Percentiles rank a stretch among this genome's conserved stretches.
These are phyloP conservation scores for Plutella xylostella DNA, from an alignment of 2,888 invertebrate genomes.

Conservation along the genomic window DNA sequence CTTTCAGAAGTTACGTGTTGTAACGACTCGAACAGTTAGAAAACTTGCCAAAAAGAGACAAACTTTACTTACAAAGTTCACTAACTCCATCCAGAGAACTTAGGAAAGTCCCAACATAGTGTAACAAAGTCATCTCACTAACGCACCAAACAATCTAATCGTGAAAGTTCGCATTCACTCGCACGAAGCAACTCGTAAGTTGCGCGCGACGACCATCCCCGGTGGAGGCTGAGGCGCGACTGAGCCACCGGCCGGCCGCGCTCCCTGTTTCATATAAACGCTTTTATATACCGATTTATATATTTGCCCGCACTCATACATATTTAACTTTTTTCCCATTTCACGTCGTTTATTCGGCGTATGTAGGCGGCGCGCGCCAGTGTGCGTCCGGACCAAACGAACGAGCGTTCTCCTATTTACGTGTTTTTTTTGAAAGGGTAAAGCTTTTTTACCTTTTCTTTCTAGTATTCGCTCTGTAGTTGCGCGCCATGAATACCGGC, in stretches of 20 bases:
- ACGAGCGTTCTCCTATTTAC: constrained; percentile 52
- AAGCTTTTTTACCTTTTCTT: constrained; percentile 66
- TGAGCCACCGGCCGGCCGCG: constrained; percentile 44
- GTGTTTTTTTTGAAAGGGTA: constrained; percentile 65
- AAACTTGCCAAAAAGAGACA: too few species aligned
- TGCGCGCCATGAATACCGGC: constrained; percentile 49
- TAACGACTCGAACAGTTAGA: too few species aligned
- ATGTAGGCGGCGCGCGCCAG: constrained; percentile 41
- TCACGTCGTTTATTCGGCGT: constrained; percentile 64
- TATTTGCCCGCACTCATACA: constrained; percentile 70
- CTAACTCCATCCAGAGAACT: too few species aligned
- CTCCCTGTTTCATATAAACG: constrained; percentile 59
- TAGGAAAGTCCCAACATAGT: too few species aligned
- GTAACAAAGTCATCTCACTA: neutral
- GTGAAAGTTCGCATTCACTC: too few species aligned
- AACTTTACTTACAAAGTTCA: too few species aligned
- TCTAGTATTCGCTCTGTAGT: constrained; percentile 59
- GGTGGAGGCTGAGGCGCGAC: constrained; percentile 46
- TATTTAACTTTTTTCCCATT: constrained; percentile 70
- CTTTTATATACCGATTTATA: constrained; percentile 66
- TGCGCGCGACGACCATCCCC: constrained; percentile 19
- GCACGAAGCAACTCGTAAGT: neutral
- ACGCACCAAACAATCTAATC: too few species aligned
- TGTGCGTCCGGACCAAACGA: constrained; percentile 40
- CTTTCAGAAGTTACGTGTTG: too few species aligned